A percentile compares a stretch with the other conserved stretches of the same genome.
Evolutionary conservation across 2,113 vertebrate genomes (phyloP).

Genomic region (Prochilodus magdalenae): DNA sequence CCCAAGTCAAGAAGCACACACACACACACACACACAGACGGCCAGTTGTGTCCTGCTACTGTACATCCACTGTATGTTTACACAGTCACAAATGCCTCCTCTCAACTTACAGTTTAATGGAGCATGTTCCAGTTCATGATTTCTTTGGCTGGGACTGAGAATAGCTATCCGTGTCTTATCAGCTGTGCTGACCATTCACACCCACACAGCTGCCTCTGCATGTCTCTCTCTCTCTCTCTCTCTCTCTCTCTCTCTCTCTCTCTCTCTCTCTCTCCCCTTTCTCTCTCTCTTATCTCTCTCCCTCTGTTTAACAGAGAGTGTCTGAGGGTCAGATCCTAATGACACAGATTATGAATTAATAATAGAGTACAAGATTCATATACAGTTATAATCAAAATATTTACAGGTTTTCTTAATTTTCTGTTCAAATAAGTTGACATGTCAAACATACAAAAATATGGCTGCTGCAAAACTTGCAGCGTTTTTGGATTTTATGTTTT

Average conservation of each 20-base stretch:
- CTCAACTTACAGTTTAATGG: conserved; percentile 52
- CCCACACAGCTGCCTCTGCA: conserved; percentile 64
- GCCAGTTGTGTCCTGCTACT: conserved; percentile 8
- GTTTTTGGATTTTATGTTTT: too few relatives aligned
- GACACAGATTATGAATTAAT: too few relatives aligned
- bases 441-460: too few relatives aligned
- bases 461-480: too few relatives aligned
- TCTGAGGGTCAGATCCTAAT: not conserved
- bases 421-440: too few relatives aligned
- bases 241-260: conserved; percentile 14
- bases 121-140: conserved; percentile 31
- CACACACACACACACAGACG: conserved; percentile 36
- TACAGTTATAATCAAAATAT: too few relatives aligned
- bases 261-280: conserved; percentile 31
- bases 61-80: conserved; percentile 53
- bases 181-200: conserved; percentile 71
- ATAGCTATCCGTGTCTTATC: conserved; percentile 69
- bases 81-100: conserved; percentile 50
- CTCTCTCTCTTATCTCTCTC: conserved; percentile 17
- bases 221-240: conserved; percentile 28
- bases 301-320: conserved; percentile 16
- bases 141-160: conserved; percentile 51
- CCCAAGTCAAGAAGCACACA: conserved; percentile 35
- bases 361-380: too few relatives aligned
- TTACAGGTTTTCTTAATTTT: too few relatives aligned